These are phyloP conservation scores for Platichthys flesus DNA, from an alignment of 2,113 vertebrate genomes.

Conservation along the genomic window DNA sequence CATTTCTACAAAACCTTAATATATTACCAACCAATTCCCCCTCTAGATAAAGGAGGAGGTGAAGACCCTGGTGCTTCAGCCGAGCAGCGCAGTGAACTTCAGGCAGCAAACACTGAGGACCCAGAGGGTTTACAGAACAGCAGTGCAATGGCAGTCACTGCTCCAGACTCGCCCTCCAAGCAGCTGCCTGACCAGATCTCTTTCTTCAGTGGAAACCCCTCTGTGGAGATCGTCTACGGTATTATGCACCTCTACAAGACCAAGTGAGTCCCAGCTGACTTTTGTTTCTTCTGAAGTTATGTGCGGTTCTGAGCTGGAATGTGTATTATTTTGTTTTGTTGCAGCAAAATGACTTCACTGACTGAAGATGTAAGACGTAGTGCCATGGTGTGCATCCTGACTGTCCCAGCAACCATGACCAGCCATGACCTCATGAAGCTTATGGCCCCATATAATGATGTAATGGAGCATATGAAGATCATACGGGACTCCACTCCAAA, in stretches of 20 bases:
- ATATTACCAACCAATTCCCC: neutral
- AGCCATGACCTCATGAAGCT: slow-evolving; percentile 99
- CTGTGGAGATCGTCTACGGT: slow-evolving; percentile 96
- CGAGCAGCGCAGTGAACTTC: slow-evolving; percentile 23
- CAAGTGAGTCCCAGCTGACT: slow-evolving; percentile 84
- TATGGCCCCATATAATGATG: slow-evolving; percentile 95
- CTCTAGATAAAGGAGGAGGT: slow-evolving; percentile 51
- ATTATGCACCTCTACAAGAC: slow-evolving; percentile 99
- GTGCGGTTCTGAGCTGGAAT: accelerated
- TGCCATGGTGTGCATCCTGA: slow-evolving; percentile 97
- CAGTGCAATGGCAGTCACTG: slow-evolving; percentile 16
- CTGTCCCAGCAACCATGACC: slow-evolving; percentile 96
- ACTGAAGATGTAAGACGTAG: slow-evolving; percentile 92
- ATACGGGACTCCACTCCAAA: slow-evolving; percentile 97
- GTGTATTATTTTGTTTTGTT: neutral
- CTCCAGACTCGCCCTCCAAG: slow-evolving; percentile 91
- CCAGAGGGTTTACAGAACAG: slow-evolving; percentile 33
- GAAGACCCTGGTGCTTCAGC: slow-evolving; percentile 26
- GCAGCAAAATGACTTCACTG: slow-evolving; percentile 97
- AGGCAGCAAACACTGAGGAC: slow-evolving; percentile 28
- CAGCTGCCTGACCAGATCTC: slow-evolving; percentile 97
- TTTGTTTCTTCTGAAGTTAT: accelerated
- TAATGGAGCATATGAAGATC: slow-evolving; percentile 99
- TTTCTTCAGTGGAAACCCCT: slow-evolving; percentile 98
- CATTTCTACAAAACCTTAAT: neutral